Conservation (phyloP, 2,113 vertebrate species). For the Saccopteryx bilineata region DNA sequence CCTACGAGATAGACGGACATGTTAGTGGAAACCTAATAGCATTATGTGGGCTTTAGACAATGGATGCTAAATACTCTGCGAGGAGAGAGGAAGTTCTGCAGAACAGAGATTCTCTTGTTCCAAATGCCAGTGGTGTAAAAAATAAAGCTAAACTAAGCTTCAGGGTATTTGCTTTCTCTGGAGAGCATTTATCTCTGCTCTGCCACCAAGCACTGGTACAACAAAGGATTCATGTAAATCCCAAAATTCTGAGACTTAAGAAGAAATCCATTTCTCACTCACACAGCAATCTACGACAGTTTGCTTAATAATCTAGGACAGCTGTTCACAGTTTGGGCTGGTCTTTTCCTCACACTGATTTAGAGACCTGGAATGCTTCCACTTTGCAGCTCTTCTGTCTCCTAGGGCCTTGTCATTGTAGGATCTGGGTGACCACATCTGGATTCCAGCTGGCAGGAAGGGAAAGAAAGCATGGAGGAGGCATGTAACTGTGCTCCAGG, state of each 20-base stretch:
- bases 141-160: neutral
- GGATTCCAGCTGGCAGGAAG: neutral
- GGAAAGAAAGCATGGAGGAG: neutral
- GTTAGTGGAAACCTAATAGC: neutral
- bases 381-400: neutral
- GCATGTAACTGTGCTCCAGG: neutral
- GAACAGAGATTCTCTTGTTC: neutral
- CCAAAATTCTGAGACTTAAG: neutral
- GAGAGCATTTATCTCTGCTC: slow-evolving; percentile 31
- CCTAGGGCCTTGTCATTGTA: neutral
- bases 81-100: neutral
- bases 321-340: neutral
- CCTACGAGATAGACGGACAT: neutral
- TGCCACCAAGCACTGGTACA: neutral
- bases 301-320: neutral
- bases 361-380: neutral
- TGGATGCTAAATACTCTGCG: neutral
- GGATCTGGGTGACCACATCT: neutral
- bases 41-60: neutral
- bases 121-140: neutral
- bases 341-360: neutral
- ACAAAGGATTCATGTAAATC: slow-evolving; percentile 8
- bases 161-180: slow-evolving; percentile 33
- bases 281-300: neutral
- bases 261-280: slow-evolving; percentile 13